Evolutionary conservation across 2,797 vertebrate genomes (phyloP), one percentile per base, ranked within the genome.

Genomic region (Sebastes diaconus): DNA sequence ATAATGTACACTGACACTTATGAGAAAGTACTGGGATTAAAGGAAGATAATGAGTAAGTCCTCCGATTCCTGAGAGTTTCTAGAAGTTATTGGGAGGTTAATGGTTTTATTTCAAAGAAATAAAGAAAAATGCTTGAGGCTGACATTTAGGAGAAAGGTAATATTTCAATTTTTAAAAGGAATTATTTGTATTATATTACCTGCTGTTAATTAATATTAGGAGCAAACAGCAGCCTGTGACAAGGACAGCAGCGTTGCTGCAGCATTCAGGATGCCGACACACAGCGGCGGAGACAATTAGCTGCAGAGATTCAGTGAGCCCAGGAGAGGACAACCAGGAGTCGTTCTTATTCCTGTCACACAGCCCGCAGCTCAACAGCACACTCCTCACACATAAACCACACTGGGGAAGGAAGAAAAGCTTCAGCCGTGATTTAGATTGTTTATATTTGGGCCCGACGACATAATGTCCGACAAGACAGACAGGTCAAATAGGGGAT

Each of bases 321-420:
- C 83, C 86, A 84, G 75, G 73, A 83, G 87, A 90, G 83, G 73
- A 89, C 84, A 50, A 77, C 79, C 79, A 64, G 67, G 57, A 87
- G 80, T 92, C 22, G 65, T 93, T 92, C 84, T 90, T 83, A 92
- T 93, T 92, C 87, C 86, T 87, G 91, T 94, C 92, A 94, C 92
- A 92, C 83, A 81, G 79, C 84, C 61, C 55, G 66, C 64, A 77
- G 80, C 86, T 74, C 75, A 65, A 76, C 83, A 85, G 75, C 73
- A 90, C 73, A 30, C 75, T 79, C 65, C 74, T 66, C 80, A 73
- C 74, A 80, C 84, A 73, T 69, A 82, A 73, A 78, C 24, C 73
- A 74, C 68, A 32, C 80, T 25, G 5, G 5, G 18, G 18, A 30
- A 24, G 6, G 11, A 46, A 25, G 78, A 39, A 46, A n/a, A 70